These are phyloP conservation scores for Centropristis striata DNA, from an alignment of 2,113 vertebrate genomes.

Conservation along the genomic window DNA sequence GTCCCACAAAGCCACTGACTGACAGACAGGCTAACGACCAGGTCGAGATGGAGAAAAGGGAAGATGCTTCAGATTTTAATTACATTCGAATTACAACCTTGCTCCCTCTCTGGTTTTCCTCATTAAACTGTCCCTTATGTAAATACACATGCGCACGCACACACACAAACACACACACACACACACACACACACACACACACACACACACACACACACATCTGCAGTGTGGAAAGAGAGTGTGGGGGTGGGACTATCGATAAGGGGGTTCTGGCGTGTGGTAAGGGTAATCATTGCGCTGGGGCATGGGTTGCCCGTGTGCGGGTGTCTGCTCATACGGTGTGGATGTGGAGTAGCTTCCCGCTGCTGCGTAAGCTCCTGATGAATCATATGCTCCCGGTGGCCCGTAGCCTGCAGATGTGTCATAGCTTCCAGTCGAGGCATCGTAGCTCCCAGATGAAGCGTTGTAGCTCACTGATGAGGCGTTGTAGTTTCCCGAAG, in stretches of 20 bases:
- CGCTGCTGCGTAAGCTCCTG: constrained; percentile 76
- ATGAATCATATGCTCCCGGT: constrained; percentile 77
- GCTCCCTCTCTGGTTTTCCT: constrained; percentile 35
- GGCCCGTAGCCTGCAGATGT: constrained; percentile 75
- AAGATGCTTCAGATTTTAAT: constrained; percentile 47
- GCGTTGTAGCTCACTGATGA: constrained; percentile 62
- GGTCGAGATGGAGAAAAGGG: constrained; percentile 24
- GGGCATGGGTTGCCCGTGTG: constrained; percentile 87
- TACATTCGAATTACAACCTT: constrained; percentile 48
- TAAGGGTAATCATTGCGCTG: constrained; percentile 86
- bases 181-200: constrained; percentile 24
- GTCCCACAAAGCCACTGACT: constrained; percentile 4
- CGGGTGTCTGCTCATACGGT: constrained; percentile 88
- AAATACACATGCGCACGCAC: constrained; percentile 52
- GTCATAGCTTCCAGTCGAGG: constrained; percentile 70
- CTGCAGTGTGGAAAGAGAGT: constrained; percentile 66
- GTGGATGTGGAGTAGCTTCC: constrained; percentile 83
- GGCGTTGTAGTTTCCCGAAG: constrained; percentile 60
- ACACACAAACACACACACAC: background rate
- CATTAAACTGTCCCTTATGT: constrained; percentile 61
- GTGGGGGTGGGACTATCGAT: constrained; percentile 81
- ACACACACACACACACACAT: constrained; percentile 54
- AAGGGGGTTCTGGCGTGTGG: constrained; percentile 87
- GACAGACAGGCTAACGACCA: constrained; percentile 7
- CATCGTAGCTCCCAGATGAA: constrained; percentile 67